Evolutionary conservation across 92 coral and sea anemone species (phyloP).

Genomic region (Anthopleura xanthogrammica): DNA sequence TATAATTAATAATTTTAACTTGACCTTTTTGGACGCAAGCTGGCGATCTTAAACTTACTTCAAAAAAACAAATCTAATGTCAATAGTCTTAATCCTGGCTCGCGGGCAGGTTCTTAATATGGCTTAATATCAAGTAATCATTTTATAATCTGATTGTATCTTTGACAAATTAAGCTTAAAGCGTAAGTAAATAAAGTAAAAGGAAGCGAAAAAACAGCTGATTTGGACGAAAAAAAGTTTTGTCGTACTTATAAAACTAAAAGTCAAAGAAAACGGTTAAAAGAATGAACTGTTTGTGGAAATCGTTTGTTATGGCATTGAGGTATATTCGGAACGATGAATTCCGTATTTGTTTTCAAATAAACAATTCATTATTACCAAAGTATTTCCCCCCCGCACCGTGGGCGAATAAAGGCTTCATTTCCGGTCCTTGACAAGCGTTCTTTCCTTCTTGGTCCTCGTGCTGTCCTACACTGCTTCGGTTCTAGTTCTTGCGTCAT

Average conservation of each 20-base stretch:
- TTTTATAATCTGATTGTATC: not conserved
- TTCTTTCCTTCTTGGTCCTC: not conserved
- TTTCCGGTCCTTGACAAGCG: not conserved
- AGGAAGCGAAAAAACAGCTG: too few species aligned
- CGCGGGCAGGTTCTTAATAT: not conserved
- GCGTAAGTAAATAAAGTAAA: not conserved
- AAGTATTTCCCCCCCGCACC: not conserved
- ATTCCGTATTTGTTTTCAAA: not conserved
- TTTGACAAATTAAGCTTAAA: not conserved
- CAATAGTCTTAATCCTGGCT: not conserved
- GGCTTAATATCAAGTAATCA: not conserved
- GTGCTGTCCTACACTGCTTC: not conserved
- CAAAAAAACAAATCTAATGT: not conserved
- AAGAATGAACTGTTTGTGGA: too few species aligned
- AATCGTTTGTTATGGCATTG: too few species aligned
- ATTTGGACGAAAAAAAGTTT: too few species aligned
- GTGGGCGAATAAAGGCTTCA: not conserved
- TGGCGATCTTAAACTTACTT: not conserved
- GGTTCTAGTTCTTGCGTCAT: not conserved
- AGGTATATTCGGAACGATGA: not conserved
- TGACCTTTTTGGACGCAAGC: too few species aligned
- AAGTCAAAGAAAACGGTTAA: too few species aligned
- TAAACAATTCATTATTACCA: not conserved
- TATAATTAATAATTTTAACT: too few species aligned
- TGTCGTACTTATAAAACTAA: too few species aligned